These are phyloP conservation scores for Schmidtea mediterranea DNA, from an alignment of 1,140 invertebrate species.

Conservation along the genomic window DNA sequence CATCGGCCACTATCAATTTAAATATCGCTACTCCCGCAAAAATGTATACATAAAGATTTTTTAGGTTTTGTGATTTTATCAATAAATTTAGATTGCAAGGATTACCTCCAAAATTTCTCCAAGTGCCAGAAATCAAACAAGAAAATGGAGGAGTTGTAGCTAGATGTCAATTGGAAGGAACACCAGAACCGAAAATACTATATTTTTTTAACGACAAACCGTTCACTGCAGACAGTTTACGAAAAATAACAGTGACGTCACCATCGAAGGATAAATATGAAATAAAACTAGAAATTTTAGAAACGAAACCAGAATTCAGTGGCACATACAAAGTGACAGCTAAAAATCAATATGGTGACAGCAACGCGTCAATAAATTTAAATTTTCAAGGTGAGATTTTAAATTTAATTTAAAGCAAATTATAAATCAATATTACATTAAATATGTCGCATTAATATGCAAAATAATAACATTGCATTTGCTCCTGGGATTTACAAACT, in stretches of 20 bases:
- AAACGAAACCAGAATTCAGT: slow-evolving; percentile 47
- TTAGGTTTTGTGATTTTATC: no score
- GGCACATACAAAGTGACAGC: slow-evolving; percentile 89
- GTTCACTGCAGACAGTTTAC: no score
- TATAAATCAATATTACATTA: neutral
- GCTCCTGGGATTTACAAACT: no score
- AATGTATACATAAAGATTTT: slow-evolving; percentile 31
- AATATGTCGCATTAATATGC: no score
- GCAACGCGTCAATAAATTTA: slow-evolving; percentile 83
- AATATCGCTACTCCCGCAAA: slow-evolving; percentile 60
- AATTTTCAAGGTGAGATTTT: slow-evolving; percentile 63
- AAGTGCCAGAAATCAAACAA: slow-evolving; percentile 80
- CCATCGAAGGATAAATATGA: no score
- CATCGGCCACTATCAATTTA: slow-evolving; percentile 83
- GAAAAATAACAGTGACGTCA: no score
- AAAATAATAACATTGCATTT: no score
- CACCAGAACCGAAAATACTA: no score
- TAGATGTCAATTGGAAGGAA: slow-evolving; percentile 33
- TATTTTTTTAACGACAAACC: no score
- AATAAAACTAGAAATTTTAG: no score
- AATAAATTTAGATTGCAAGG: slow-evolving; percentile 34
- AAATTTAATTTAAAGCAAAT: slow-evolving; percentile 32
- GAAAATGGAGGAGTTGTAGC: slow-evolving; percentile 54
- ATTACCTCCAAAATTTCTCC: slow-evolving; percentile 76
- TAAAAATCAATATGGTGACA: slow-evolving; percentile 86